These are phyloP conservation scores for sheep (Ovis aries) DNA, from an alignment of 2,113 vertebrate genomes.

Conservation along the genomic window ARS-UI_Ramb_v3.0 NC_056054.1:45335501-45336000, in stretches of 20 bases:
- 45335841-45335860: constrained; percentile 47
- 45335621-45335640: not conserved
- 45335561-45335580: not conserved
- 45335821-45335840: constrained; percentile 82
- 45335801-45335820: constrained; percentile 63
- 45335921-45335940: constrained; percentile 55
- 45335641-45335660: constrained; percentile 24
- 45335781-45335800: constrained; percentile 65
- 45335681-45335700: constrained; percentile 27
- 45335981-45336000: constrained; percentile 16
- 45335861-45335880: constrained; percentile 63
- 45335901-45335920: constrained; percentile 59
- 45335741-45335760: constrained; percentile 59
- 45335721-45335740: not conserved
- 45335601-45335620: not conserved
- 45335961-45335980: constrained; percentile 22
- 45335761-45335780: constrained; percentile 57
- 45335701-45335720: constrained; percentile 32
- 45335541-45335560: not conserved
- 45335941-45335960: not conserved
- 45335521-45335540: not conserved
- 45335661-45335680: constrained; percentile 15
- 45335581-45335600: not conserved
- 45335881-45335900: constrained; percentile 75
- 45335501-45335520: not conserved